Evolutionary conservation across 2,888 invertebrate genomes (phyloP).

Genomic region (Drosophila nigritarsus): DNA sequence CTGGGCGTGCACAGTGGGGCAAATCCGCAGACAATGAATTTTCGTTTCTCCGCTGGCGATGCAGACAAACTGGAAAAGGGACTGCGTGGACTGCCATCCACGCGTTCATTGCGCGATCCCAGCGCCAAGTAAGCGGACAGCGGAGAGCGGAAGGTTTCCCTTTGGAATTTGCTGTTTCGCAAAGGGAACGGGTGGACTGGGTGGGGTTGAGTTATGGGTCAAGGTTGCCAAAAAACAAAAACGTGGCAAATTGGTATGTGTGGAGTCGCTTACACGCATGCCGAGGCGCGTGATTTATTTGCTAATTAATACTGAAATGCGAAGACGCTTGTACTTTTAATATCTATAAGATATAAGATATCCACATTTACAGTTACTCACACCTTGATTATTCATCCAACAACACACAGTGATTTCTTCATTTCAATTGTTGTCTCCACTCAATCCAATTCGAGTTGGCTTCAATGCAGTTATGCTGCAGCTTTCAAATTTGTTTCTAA

Average conservation of each 20-base stretch:
- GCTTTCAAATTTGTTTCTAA: background rate
- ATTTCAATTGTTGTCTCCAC: background rate
- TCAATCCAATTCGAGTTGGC: background rate
- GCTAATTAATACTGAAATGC: constrained; percentile 77
- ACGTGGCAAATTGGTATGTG: constrained; percentile 25
- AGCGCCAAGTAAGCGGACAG: constrained; percentile 54
- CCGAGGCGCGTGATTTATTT: constrained; percentile 70
- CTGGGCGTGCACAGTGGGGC: constrained; percentile 51
- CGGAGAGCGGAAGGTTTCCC: background rate
- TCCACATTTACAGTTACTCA: constrained; percentile 28
- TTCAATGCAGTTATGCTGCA: background rate
- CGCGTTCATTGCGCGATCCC: constrained; percentile 88
- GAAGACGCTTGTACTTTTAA: constrained; percentile 79
- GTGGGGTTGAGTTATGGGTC: constrained; percentile 1
- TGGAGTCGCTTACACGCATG: constrained; percentile 49
- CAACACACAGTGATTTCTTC: background rate
- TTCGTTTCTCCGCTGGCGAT: constrained; percentile 90
- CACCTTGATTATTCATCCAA: constrained; percentile 35
- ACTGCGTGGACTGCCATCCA: constrained; percentile 87
- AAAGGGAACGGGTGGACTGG: background rate
- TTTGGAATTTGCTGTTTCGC: constrained; percentile 8
- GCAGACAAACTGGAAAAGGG: constrained; percentile 88
- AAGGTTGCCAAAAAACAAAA: constrained; percentile 21
- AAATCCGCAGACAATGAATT: constrained; percentile 82
- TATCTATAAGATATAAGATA: constrained; percentile 76